Conservation (phyloP, 1,140 invertebrate genomes). For the Meloidogyne floridensis region DNA sequence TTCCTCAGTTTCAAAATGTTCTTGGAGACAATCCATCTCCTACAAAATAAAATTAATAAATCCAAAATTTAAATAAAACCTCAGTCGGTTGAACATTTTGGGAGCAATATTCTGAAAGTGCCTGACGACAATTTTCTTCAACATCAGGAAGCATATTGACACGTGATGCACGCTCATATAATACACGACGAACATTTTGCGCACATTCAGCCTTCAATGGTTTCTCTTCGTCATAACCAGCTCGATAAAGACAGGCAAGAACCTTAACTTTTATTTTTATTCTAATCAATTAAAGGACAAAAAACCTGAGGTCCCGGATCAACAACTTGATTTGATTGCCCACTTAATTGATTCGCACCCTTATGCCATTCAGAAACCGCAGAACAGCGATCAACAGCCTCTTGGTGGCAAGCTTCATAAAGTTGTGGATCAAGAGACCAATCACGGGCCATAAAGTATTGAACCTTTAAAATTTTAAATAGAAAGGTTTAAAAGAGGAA, state of each 20-base stretch:
- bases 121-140: slow-evolving; percentile 83
- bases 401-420: slow-evolving; percentile 82
- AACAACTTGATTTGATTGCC: slow-evolving; percentile 35
- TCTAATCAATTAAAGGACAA: slow-evolving; percentile 38
- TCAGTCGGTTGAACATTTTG: slow-evolving; percentile 56
- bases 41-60: slow-evolving; percentile 49
- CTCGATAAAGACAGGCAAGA: slow-evolving; percentile 84
- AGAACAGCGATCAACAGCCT: slow-evolving; percentile 76
- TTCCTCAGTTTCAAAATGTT: slow-evolving; percentile 76
- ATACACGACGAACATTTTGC: slow-evolving; percentile 82
- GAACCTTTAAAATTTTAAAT: slow-evolving; percentile 64
- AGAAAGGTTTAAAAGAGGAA: neutral
- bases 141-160: slow-evolving; percentile 91
- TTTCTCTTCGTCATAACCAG: slow-evolving; percentile 72
- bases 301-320: slow-evolving; percentile 58
- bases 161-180: slow-evolving; percentile 85
- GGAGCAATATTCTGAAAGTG: slow-evolving; percentile 81
- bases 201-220: slow-evolving; percentile 69
- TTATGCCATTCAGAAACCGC: slow-evolving; percentile 78
- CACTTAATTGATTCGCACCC: slow-evolving; percentile 8
- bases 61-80: slow-evolving; percentile 67
- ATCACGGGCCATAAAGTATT: slow-evolving; percentile 92
- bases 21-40: slow-evolving; percentile 85
- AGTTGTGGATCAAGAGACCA: slow-evolving; percentile 81
- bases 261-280: slow-evolving; percentile 76